Base-by-base conservation (phyloP, 2,113 vertebrate species). In the Ardeotis arabs region DNA sequence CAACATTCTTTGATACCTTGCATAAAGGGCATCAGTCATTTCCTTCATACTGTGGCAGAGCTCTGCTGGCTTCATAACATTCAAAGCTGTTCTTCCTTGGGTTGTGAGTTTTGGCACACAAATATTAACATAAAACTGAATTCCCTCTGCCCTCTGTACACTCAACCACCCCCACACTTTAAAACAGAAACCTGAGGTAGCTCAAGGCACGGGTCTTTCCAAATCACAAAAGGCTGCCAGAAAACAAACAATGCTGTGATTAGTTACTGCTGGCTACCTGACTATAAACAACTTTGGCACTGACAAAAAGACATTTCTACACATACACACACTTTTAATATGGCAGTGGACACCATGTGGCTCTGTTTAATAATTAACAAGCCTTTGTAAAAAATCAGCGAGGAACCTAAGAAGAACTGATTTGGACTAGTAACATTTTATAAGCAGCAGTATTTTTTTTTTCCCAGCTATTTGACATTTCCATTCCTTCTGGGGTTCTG, bases 341-440 rank as follows among this genome's bases (percentile, higher is more conserved):
- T 27, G 50, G 86, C 69, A 92, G 2, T 78, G 90, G 88, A 86
- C 89, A 64, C n/a, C 90, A 80, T 79, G 67, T 70, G 66, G 83
- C 81, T 94, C 74, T 91, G 75, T 95, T 94, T 87, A 95, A 96
- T 88, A 95, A 93, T 96, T 91, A 97, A 91, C 62, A 95, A 88
- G 73, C 17, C 47, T 68, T 70, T 39, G 53, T 44, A 60, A 93
- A 85, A 84, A 96, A 89, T 33, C 91, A 94, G 86, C 56, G 91
- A 25, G 56, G 68, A 82, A 91, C 29, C 72, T 25, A 74, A 77
- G 29, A 96, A 86, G 66, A 90, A 93, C 15, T 64, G 79, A 94
- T 31, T 56, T 31, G 79, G 73, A 69, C 60, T 41, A 93, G 82
- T 81, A 94, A 95, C 33, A 66, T 81, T 92, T 95, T 60, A 89